Base-by-base conservation (phyloP, 2,113 vertebrate species). In the Oreamnos americanus region DNA sequence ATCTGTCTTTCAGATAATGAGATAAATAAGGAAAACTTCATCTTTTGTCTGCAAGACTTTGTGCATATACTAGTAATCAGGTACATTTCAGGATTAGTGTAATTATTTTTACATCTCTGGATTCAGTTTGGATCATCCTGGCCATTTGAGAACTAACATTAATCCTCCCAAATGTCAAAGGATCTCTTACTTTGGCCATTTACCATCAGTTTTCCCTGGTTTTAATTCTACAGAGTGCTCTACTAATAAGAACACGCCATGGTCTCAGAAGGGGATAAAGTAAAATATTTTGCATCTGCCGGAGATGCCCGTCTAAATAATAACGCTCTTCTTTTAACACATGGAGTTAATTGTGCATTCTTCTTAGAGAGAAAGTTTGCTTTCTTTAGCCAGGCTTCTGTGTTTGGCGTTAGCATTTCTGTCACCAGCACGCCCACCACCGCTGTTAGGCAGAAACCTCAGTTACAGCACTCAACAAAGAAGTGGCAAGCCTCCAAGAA, bases 401-500 rank as follows among this genome's bases (percentile, higher is more conserved):
- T 78, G 96, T 96, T 97, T 98, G 97, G 91, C 49, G 96, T 98
- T 94, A 95, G 96, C 89, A 98, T 98, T 94, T 98, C 98, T 98
- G 96, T 98, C 98, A 95, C 94, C 97, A 97, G 87, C 45, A 87
- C 16, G 43, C 43, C 9, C 86, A 78, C 96, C 0, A 7, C 95
- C 96, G 85, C 95, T 0, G 55, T 91, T 94, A 94, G 93, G 81
- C 62, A 97, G 97, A 81, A 96, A 91, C 51, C n/a, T 36, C 87
- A 90, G 53, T 55, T 36, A 84, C n/a, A 16, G 33, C 76, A 92
- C 62, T 97, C 87, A 97, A 13, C 98, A 97, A 98, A 98, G 98
- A 94, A 62, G 36, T 98, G 99, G 98, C 98, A 98, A 47, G 25
- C 62, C 47, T 98, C 98, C 98, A 98, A 98, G 79, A 96, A 98